Evolutionary conservation across 2,797 vertebrate genomes (phyloP), one percentile per base, ranked within the genome.

Genomic region (Lophura swinhoii): DNA sequence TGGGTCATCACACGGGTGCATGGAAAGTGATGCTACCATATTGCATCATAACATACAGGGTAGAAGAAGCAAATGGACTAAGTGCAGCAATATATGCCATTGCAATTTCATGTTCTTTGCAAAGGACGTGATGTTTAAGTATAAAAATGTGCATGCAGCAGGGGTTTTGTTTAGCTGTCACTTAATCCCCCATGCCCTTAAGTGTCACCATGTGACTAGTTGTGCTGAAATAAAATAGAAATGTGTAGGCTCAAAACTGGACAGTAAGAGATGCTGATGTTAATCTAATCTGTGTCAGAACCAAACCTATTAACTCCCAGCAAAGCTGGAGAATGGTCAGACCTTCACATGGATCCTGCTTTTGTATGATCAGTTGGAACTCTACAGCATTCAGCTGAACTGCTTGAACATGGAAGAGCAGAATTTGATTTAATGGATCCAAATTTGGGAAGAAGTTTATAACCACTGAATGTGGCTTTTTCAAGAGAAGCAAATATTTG

Each of bases 211-310:
- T 29, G 39, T 82, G 55, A 51, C 14, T 74, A n/a, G 31, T 79
- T 89, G 23, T 15, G 23, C 31, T 72, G 46, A 84, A 92, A 72
- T 81, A 28, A 90, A 85, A 80, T 39, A 84, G 53, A 71, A 67
- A 70, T 28, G 5, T 62, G 4, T n/a, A 35, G 0, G 1, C 41
- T 89, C 76, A 58, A 77, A 83, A 71, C 29, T 85, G 70, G 51
- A 43, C 31, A 75, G 35, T 66, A 39, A 37, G 74, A 90, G 31
- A 68, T 62, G 49, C 58, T 80, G 69, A 59, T 3, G 33, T 24
- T 83, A n/a, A 43, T 43, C 26, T 68, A 75, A 62, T 2, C 2
- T 0, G 0, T 41, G 24, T 33, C 16, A 51, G 79, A 60, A 67
- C 4, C 7, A 58, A 20, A 46, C 67, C 69, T 69, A 13, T 55